Evolutionary conservation across 2,113 vertebrate genomes (phyloP).

Genomic region (Ovis canadensis): DNA sequence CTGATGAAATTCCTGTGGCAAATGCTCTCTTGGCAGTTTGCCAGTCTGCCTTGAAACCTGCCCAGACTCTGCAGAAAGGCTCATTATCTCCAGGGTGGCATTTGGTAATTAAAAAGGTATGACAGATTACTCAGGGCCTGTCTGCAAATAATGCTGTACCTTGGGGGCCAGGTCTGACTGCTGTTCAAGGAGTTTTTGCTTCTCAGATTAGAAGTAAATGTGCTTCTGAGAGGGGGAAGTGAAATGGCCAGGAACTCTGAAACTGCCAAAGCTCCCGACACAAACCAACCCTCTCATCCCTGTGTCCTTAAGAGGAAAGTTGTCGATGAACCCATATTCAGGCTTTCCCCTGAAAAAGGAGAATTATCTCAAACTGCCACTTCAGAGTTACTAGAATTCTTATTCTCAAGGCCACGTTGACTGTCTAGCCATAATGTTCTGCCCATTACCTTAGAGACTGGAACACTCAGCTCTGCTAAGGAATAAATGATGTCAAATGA

Average conservation of each 20-base stretch:
- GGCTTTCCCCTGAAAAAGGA: constrained; percentile 1
- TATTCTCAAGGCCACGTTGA: neutral
- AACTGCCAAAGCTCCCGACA: constrained; percentile 37
- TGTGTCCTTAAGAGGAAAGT: constrained; percentile 62
- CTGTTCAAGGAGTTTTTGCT: constrained; percentile 54
- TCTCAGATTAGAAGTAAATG: constrained; percentile 65
- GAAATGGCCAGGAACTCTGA: constrained; percentile 44
- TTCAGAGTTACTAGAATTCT: neutral
- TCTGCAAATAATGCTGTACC: constrained; percentile 55
- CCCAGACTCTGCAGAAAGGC: constrained; percentile 45
- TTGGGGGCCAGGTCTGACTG: constrained; percentile 29
- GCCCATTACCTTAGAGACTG: neutral
- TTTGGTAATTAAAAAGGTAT: constrained; percentile 70
- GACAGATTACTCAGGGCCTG: constrained; percentile 57
- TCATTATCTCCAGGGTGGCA: constrained; percentile 49
- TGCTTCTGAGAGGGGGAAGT: constrained; percentile 51
- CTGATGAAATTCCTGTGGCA: neutral
- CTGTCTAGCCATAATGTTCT: neutral
- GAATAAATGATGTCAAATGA: neutral
- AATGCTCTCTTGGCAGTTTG: neutral
- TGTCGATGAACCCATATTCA: constrained; percentile 61
- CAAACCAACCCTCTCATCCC: constrained; percentile 50
- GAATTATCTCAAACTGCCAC: constrained; percentile 42
- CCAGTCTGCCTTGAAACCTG: neutral
- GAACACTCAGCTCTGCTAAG: neutral